Evolutionary conservation across 92 coral and sea anemone species (phyloP), one percentile per base, ranked within the genome.

Genomic region (Palythoa grandis): DNA sequence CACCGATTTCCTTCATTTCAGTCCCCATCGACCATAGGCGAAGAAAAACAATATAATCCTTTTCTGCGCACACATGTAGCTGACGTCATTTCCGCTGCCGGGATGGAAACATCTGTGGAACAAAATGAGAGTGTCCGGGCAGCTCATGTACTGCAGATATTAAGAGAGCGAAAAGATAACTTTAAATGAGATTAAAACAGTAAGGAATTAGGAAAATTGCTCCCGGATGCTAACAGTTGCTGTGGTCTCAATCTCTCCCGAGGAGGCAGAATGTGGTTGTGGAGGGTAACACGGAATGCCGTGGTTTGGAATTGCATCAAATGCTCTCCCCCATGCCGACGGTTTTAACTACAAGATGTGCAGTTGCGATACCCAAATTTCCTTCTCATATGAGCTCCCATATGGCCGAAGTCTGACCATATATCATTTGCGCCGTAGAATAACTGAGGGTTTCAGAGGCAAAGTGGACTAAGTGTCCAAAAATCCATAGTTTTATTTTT

Each of bases 1-100:
- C 40, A 57, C 17, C 70, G 35, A 0, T 65, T 56, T 15, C 6
- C 56, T 70, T 65, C 5, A 24, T 39, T 71, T 39, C 77, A 91
- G 94, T 88, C 89, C 47, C 94, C 94, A 14, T 91, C 94, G 20
- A 79, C 94, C 7, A 88, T 91, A 73, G 94, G 94, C 52, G 94
- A 91, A 70, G 94, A 91, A 66, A 91, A 88, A 76, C 91, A 23
- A 53, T 91, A 91, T 76, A 91, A 91, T 72, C 94, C 94, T 70
- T 91, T 91, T 70, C 89, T 91, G 54, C 80, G 94, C 23, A 91
- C 92, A 2, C 94, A 91, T 60, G 39, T 91, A 29, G 67, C 82
- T 53, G 91, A 88, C 40, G 94, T 91, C 47, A 84, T 88, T 63
- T 39, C 88, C 65, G 94, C 94, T 11, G 86, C 75, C 4, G 94